phyloP scores from a whole-genome alignment of 2,113 vertebrate genomes.

The Pristiophorus japonicus region DNA sequence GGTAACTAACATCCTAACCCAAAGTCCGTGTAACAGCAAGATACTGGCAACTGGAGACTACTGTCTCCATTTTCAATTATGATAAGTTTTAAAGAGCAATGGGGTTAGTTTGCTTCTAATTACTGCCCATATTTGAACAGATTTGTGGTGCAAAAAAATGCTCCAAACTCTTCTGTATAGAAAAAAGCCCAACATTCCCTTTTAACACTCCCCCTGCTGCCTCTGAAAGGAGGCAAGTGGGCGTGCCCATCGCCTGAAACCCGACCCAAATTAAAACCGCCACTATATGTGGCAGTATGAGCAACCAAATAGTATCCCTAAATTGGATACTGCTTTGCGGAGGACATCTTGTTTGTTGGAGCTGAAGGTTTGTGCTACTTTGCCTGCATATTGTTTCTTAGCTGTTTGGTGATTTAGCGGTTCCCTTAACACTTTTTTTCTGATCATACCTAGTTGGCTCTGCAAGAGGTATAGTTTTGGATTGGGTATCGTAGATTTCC shows the following conservation, averaged over 20 bases:
- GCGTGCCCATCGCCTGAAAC: not conserved
- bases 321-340: too few species aligned
- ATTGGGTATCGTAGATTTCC: too few species aligned
- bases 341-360: too few species aligned
- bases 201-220: not conserved
- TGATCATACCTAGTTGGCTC: too few species aligned
- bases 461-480: too few species aligned
- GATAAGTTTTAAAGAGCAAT: not conserved
- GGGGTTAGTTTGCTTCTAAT: not conserved
- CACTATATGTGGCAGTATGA: too few species aligned
- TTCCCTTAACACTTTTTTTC: too few species aligned
- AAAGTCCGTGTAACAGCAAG: not conserved
- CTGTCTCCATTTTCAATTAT: not conserved
- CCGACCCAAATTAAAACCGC: not conserved
- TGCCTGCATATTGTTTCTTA: too few species aligned
- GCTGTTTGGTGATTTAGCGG: too few species aligned
- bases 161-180: not conserved
- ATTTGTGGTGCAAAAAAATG: not conserved
- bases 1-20: not conserved
- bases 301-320: too few species aligned
- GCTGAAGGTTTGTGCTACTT: too few species aligned
- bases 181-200: not conserved
- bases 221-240: not conserved
- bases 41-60: not conserved
- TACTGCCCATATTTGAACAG: not conserved